A percentile compares a stretch with the other conserved stretches of the same genome.
These are phyloP conservation scores for Odocoileus virginianus DNA, from an alignment of 2,113 vertebrate species.

Conservation along the genomic window DNA sequence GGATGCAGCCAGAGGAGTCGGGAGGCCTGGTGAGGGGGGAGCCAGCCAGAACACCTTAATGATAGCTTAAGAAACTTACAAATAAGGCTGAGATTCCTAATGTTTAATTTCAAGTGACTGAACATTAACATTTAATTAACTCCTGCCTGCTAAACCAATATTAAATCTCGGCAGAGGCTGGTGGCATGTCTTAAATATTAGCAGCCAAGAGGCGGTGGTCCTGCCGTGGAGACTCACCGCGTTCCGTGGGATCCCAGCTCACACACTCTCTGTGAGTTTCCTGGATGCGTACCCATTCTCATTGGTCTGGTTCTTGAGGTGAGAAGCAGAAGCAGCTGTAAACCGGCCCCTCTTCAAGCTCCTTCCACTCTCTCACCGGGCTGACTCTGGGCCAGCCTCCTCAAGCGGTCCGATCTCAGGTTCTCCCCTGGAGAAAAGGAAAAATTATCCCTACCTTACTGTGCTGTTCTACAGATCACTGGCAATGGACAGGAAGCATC, in stretches of 20 bases:
- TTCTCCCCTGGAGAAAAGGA: background rate
- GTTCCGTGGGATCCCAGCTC: fast-evolving
- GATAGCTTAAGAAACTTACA: constrained; percentile 65
- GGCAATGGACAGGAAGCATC: background rate
- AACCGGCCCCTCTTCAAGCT: background rate
- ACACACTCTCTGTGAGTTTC: background rate
- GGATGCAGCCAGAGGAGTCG: background rate
- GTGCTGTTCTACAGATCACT: background rate
- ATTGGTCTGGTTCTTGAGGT: background rate
- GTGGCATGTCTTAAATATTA: constrained; percentile 1
- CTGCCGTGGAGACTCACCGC: background rate
- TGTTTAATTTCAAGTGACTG: constrained; percentile 66
- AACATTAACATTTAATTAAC: constrained; percentile 71
- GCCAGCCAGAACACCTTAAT: constrained; percentile 48
- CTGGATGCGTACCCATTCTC: background rate
- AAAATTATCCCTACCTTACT: background rate
- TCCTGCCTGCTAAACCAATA: constrained; percentile 68
- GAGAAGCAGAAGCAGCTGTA: background rate
- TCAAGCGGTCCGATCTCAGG: background rate
- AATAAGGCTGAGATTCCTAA: constrained; percentile 61
- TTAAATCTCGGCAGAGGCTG: constrained; percentile 33
- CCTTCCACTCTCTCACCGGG: background rate
- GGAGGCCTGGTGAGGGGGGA: background rate
- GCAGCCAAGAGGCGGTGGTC: background rate
- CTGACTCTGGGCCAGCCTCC: background rate